Conservation (phyloP, 1,140 invertebrate genomes). For the Drosophila tsacasi region DNA sequence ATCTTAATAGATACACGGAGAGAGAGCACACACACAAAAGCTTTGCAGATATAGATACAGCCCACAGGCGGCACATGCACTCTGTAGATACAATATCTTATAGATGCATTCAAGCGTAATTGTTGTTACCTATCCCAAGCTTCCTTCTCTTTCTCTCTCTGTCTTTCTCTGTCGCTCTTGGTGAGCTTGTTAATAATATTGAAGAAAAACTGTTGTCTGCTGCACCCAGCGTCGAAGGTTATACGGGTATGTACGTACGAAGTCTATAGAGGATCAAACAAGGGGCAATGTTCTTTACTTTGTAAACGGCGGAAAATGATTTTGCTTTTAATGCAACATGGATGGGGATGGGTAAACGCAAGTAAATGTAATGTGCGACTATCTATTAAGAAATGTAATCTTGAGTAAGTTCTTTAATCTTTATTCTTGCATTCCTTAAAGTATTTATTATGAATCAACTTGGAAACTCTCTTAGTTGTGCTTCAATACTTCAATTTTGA, state of each 20-base stretch:
- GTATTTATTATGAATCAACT: neutral
- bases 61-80: slow-evolving; percentile 48
- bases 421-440: too few relatives aligned
- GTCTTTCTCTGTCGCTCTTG: slow-evolving; percentile 4
- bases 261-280: slow-evolving; percentile 24
- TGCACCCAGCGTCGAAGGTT: slow-evolving; percentile 34
- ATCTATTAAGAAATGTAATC: neutral
- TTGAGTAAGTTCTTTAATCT: neutral
- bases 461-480: neutral
- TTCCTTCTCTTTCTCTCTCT: slow-evolving; percentile 1
- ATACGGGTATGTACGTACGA: slow-evolving; percentile 13
- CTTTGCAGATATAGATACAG: slow-evolving; percentile 29
- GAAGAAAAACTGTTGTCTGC: slow-evolving; percentile 47
- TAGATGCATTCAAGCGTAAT: slow-evolving; percentile 77
- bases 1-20: slow-evolving; percentile 38
- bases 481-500: neutral
- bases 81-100: slow-evolving; percentile 74
- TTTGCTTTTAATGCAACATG: slow-evolving; percentile 10
- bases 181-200: slow-evolving; percentile 47
- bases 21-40: slow-evolving; percentile 39
- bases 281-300: slow-evolving; percentile 41
- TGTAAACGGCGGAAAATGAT: slow-evolving; percentile 18
- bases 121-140: slow-evolving; percentile 62
- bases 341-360: neutral
- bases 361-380: neutral